Conservation (phyloP, 2,113 vertebrate species). For the Suricata suricatta region DNA sequence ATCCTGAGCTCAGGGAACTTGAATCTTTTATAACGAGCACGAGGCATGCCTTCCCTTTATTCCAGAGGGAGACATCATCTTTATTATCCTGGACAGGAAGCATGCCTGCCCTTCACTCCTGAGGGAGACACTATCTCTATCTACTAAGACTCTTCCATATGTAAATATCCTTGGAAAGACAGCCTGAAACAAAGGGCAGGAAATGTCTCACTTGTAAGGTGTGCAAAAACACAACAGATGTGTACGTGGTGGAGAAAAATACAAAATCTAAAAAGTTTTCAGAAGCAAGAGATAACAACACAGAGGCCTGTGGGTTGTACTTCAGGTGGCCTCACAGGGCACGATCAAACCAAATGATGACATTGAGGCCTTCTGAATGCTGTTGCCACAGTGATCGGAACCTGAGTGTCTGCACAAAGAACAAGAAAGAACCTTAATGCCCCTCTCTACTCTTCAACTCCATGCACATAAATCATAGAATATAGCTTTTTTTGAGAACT, state of each 20-base stretch:
- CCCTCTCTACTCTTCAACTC: not conserved
- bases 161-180: slow-evolving; percentile 52
- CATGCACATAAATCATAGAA: not conserved
- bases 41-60: not conserved
- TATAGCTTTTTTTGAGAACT: not conserved
- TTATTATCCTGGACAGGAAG: not conserved
- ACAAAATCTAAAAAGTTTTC: not conserved
- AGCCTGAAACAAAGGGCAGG: not conserved
- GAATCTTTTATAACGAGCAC: not conserved
- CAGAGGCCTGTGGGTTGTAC: not conserved
- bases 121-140: not conserved
- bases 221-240: not conserved
- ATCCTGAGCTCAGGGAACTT: not conserved
- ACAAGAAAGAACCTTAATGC: not conserved
- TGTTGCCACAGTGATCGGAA: not conserved
- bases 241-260: not conserved
- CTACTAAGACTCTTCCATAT: not conserved
- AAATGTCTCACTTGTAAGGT: not conserved
- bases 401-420: not conserved
- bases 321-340: not conserved
- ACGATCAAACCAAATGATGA: not conserved
- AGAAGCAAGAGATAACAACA: not conserved
- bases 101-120: not conserved
- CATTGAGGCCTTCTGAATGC: not conserved
- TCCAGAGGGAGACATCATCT: not conserved